These are phyloP conservation scores for Cheirogaleus medius DNA, from an alignment of 2,113 vertebrate genomes.

Conservation along the genomic window DNA sequence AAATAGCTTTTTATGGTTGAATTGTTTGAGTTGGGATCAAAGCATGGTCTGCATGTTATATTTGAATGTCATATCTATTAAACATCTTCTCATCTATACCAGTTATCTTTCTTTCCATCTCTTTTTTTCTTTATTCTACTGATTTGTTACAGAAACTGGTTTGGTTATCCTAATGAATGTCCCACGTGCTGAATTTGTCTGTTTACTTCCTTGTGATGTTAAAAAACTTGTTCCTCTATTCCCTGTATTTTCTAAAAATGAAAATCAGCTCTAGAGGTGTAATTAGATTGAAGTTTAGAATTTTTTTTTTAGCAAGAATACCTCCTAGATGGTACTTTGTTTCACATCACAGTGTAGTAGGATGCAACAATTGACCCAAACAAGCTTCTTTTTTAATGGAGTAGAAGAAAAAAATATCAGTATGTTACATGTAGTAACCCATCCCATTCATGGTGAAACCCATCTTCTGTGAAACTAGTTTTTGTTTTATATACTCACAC, in stretches of 20 bases:
- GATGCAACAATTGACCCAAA: not conserved
- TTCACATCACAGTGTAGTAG: not conserved
- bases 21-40: not conserved
- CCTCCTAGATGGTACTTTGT: not conserved
- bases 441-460: not conserved
- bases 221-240: not conserved
- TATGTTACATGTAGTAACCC: not conserved
- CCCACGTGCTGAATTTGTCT: not conserved
- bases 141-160: not conserved
- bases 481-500: not conserved
- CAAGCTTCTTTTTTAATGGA: not conserved
- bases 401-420: not conserved
- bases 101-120: not conserved
- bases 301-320: not conserved
- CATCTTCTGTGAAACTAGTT: not conserved
- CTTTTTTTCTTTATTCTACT: not conserved
- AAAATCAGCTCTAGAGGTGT: not conserved
- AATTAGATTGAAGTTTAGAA: not conserved
- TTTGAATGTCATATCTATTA: not conserved
- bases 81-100: not conserved
- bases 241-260: not conserved
- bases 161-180: not conserved
- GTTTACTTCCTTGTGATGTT: not conserved
- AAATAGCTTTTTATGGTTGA: not conserved
- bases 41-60: not conserved